Percentiles rank a stretch among this genome's conserved stretches.
phyloP scores from a whole-genome alignment of 2,888 invertebrate genomes.

The Brachypterus glaber region DNA sequence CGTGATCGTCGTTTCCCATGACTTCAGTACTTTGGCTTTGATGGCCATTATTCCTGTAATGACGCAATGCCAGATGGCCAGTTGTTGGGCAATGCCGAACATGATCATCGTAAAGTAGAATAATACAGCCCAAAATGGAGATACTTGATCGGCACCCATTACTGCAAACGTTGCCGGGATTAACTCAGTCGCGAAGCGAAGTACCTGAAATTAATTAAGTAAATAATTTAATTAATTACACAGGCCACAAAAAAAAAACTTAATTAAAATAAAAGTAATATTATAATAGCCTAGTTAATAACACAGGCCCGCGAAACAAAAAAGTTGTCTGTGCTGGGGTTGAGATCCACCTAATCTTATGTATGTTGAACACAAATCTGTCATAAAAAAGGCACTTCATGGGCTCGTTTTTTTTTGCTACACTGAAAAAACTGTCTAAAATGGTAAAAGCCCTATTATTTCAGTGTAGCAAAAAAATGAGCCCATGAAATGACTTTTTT shows the following conservation, averaged over 20 bases:
- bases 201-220: conserved; percentile 40
- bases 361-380: too few species aligned
- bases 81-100: conserved; percentile 80
- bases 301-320: too few species aligned
- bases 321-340: too few species aligned
- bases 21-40: conserved; percentile 58
- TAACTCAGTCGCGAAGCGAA: conserved; percentile 81
- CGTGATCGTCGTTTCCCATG: conserved; percentile 75
- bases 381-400: too few species aligned
- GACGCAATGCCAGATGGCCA: conserved; percentile 87
- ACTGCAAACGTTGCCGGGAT: conserved; percentile 77
- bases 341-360: too few species aligned
- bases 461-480: too few species aligned
- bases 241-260: neutral
- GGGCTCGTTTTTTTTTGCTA: too few species aligned
- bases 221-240: neutral
- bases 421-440: too few species aligned
- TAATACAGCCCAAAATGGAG: conserved; percentile 81
- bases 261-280: too few species aligned
- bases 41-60: conserved; percentile 76
- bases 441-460: too few species aligned
- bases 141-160: conserved; percentile 63
- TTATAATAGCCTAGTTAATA: too few species aligned
- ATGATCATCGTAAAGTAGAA: conserved; percentile 77
- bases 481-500: too few species aligned